phyloP scores from a whole-genome alignment of 2,888 invertebrate species.

The Chromoteleia sp. region DNA sequence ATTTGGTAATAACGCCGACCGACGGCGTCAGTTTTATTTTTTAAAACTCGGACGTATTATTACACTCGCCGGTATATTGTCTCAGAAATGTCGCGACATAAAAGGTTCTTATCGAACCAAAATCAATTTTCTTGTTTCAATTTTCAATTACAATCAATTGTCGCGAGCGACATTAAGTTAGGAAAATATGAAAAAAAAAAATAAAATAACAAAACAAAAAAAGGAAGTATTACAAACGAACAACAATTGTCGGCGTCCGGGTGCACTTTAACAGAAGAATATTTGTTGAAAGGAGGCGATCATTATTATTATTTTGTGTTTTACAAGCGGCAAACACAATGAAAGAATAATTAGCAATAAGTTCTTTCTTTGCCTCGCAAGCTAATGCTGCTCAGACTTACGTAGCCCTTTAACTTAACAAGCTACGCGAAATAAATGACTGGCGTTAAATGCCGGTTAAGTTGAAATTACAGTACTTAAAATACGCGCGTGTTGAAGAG shows the following conservation, averaged over 20 bases:
- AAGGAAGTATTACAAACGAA: neutral
- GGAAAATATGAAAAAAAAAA: too few relatives aligned
- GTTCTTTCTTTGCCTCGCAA: constrained; percentile 56
- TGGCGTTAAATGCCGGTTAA: constrained; percentile 64
- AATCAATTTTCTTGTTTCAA: constrained; percentile 24
- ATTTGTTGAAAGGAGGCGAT: constrained; percentile 25
- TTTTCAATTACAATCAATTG: constrained; percentile 7
- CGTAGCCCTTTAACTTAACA: constrained; percentile 63
- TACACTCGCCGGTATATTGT: neutral
- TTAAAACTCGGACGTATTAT: neutral
- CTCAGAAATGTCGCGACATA: neutral
- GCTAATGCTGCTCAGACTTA: constrained; percentile 41
- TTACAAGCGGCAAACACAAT: constrained; percentile 37
- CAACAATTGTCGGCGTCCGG: neutral
- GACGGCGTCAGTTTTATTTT: neutral
- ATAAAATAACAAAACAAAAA: too few relatives aligned
- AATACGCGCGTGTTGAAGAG: constrained; percentile 63
- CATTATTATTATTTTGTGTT: constrained; percentile 53
- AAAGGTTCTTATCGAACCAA: neutral
- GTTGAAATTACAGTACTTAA: constrained; percentile 64
- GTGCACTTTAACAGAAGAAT: constrained; percentile 3
- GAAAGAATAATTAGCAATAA: constrained; percentile 70
- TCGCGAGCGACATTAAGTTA: constrained; percentile 6
- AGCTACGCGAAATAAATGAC: constrained; percentile 68
- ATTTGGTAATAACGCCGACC: constrained; percentile 1